A percentile compares a stretch with the other conserved stretches of the same genome.
These are phyloP conservation scores for Gymnothorax javanicus DNA, from an alignment of 2,797 vertebrate species.

Conservation along the genomic window DNA sequence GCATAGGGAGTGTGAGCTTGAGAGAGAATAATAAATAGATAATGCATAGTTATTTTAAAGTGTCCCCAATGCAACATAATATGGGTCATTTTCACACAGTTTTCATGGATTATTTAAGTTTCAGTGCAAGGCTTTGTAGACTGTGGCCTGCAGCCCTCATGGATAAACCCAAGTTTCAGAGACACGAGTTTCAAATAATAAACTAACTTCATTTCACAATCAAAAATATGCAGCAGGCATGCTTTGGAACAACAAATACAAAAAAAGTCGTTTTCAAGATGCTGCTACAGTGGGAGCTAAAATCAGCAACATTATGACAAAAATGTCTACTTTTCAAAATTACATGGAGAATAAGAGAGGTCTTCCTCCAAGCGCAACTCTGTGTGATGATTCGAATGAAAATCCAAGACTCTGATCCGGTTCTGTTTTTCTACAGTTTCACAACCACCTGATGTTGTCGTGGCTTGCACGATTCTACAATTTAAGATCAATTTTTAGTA, in stretches of 20 bases:
- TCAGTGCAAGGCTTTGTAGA: conserved; percentile 5
- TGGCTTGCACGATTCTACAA: conserved; percentile 45
- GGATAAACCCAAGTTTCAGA: conserved; percentile 12
- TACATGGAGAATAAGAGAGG: conserved; percentile 12
- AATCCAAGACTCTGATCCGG: not conserved
- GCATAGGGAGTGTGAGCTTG: too few species aligned
- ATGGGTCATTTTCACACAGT: not conserved
- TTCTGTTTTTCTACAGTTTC: conserved; percentile 5
- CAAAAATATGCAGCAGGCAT: conserved; percentile 10
- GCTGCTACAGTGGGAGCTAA: conserved; percentile 1
- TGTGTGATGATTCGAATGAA: not conserved
- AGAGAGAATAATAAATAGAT: too few species aligned
- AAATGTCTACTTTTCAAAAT: conserved; percentile 12
- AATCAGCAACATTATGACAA: conserved; percentile 10
- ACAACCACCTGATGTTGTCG: conserved; percentile 13
- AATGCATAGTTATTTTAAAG: too few species aligned
- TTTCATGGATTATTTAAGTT: conserved; percentile 25
- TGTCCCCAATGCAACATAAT: too few species aligned
- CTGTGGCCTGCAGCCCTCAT: conserved; percentile 1
- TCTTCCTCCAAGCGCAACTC: not conserved
- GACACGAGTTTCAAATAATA: conserved; percentile 29
- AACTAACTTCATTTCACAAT: conserved; percentile 19
- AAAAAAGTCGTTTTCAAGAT: not conserved
- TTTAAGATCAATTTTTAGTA: conserved; percentile 53
- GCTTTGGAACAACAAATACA: conserved; percentile 9